A percentile compares a stretch with the other conserved stretches of the same genome.
Evolutionary conservation across 1,140 invertebrate genomes (phyloP).

Genomic region (Ceratina japonica): DNA sequence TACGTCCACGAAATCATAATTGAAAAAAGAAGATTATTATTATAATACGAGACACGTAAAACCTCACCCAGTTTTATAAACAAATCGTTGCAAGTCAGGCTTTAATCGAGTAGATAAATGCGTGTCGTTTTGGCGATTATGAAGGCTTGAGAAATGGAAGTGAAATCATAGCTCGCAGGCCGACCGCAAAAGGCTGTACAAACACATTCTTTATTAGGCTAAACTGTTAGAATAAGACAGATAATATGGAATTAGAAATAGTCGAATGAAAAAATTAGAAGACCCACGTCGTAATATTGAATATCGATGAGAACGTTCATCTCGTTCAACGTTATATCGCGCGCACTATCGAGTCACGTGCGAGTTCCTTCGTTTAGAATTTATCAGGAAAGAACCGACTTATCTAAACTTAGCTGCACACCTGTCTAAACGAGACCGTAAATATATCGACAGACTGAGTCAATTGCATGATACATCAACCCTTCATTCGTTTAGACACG

Average conservation of each 20-base stretch:
- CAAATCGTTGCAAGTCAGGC: not conserved
- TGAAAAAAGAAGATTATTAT: too few species aligned
- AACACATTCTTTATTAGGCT: slow-evolving; percentile 49
- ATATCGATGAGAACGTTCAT: too few species aligned
- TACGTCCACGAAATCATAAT: slow-evolving; percentile 8
- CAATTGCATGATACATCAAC: not conserved
- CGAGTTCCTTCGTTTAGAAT: not conserved
- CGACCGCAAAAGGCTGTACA: slow-evolving; percentile 42
- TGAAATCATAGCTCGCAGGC: slow-evolving; percentile 12
- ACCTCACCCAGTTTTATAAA: slow-evolving; percentile 14
- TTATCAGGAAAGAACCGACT: not conserved
- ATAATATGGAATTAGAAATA: slow-evolving; percentile 15
- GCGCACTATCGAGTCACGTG: slow-evolving; percentile 2
- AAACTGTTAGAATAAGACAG: slow-evolving; percentile 6
- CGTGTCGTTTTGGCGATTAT: not conserved
- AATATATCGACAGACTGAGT: not conserved
- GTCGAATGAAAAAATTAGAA: not conserved
- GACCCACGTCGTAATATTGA: too few species aligned
- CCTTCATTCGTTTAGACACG: not conserved
- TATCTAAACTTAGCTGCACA: not conserved
- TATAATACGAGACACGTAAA: not conserved
- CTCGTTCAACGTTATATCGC: not conserved
- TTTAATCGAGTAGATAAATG: not conserved
- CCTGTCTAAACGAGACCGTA: not conserved
- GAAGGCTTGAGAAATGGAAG: not conserved